A percentile compares a stretch with the other conserved stretches of the same genome.
phyloP scores from a whole-genome alignment of 2,113 vertebrate species.

The Heterocephalus glaber region DNA sequence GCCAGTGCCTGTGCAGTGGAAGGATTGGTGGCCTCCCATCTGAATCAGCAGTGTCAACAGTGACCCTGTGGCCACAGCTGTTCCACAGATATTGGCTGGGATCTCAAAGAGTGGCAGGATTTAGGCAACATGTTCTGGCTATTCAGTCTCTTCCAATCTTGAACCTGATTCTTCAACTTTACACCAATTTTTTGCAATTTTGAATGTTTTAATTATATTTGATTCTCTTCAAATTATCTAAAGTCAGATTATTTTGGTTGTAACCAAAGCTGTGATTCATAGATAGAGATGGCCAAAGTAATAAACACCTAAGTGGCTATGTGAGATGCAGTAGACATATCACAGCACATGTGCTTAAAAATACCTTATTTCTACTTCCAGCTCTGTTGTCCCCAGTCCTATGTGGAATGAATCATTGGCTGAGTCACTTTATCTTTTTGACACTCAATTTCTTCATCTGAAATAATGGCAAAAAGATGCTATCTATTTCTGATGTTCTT shows the following conservation, averaged over 20 bases:
- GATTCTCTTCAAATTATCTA: neutral
- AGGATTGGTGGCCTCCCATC: no score
- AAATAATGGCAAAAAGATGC: neutral
- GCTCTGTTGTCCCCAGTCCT: neutral
- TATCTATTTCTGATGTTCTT: neutral
- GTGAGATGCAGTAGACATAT: no score
- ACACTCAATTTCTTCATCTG: neutral
- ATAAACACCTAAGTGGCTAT: neutral
- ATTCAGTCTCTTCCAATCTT: neutral
- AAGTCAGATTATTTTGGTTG: neutral
- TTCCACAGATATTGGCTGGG: accelerated
- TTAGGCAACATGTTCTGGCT: neutral
- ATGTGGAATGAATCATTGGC: neutral
- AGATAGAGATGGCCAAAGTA: neutral
- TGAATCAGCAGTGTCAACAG: neutral
- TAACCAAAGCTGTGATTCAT: neutral
- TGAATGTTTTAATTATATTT: neutral
- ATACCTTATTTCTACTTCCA: neutral
- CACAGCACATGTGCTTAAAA: neutral
- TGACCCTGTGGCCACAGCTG: neutral
- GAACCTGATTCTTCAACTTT: neutral
- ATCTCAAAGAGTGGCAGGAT: neutral
- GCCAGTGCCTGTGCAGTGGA: neutral
- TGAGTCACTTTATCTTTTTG: neutral
- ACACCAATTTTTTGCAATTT: neutral